Evolutionary conservation across 2,113 vertebrate genomes (phyloP).

Genomic region (Leptocoma aspasia): DNA sequence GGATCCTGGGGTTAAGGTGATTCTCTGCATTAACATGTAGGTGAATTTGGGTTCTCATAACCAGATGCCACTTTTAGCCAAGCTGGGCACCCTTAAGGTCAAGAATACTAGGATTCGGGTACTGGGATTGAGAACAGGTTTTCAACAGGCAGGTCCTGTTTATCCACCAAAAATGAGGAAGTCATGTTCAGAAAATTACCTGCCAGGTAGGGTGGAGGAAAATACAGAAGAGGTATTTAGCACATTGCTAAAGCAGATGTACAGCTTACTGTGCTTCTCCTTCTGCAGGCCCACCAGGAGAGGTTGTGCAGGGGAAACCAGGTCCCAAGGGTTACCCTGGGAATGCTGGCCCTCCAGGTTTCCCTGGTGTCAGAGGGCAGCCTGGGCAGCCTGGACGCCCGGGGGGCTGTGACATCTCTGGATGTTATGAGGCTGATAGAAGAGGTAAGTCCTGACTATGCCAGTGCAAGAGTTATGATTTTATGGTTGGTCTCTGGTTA

Average conservation of each 20-base stretch:
- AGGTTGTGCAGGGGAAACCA: constrained; percentile 71
- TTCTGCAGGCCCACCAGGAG: constrained; percentile 77
- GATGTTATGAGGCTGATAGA: constrained; percentile 62
- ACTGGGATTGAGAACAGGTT: not conserved
- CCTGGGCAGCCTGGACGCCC: constrained; percentile 76
- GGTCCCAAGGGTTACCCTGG: constrained; percentile 78
- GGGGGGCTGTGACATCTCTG: constrained; percentile 79
- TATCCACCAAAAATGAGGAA: not conserved
- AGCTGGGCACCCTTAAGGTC: not conserved
- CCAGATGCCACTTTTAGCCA: not conserved
- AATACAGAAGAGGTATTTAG: not conserved
- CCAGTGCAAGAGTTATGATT: not conserved
- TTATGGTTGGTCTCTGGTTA: not conserved
- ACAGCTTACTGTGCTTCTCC: not conserved
- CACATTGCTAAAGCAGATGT: not conserved
- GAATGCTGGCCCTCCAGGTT: constrained; percentile 68
- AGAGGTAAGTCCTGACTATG: constrained; percentile 25
- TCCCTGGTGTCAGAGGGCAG: constrained; percentile 72
- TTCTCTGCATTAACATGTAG: not conserved
- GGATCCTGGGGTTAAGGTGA: not conserved
- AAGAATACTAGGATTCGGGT: not conserved
- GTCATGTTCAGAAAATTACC: not conserved
- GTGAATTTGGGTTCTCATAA: not conserved
- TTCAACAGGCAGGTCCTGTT: not conserved
- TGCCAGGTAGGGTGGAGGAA: not conserved